These are phyloP conservation scores for Chaetoderma sp. DNA, from an alignment of 2,888 invertebrate genomes.

Conservation along the genomic window DNA sequence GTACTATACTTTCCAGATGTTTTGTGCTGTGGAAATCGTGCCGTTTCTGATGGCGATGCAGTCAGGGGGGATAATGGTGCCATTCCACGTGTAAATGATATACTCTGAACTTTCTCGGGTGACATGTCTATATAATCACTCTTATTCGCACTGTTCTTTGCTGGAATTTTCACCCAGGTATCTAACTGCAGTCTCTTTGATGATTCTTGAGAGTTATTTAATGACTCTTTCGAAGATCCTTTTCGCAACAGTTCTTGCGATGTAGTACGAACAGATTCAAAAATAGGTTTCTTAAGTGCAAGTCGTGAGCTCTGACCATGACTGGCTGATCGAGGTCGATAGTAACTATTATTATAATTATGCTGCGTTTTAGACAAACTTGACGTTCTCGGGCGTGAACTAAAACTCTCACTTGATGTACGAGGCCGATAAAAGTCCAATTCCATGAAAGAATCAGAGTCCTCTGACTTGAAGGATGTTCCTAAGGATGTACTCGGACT, in stretches of 20 bases:
- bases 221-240: slow-evolving; percentile 32
- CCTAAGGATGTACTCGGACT: slow-evolving; percentile 44
- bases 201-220: slow-evolving; percentile 3
- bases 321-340: slow-evolving; percentile 61
- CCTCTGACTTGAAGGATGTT: slow-evolving; percentile 52
- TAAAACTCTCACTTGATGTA: slow-evolving; percentile 60
- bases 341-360: slow-evolving; percentile 40
- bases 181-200: not conserved
- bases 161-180: not conserved
- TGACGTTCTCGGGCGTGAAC: slow-evolving; percentile 55
- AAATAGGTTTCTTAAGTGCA: slow-evolving; percentile 42
- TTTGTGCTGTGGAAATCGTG: too few species aligned
- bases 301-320: slow-evolving; percentile 54
- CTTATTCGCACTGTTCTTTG: not conserved
- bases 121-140: not conserved
- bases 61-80: too few species aligned
- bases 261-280: slow-evolving; percentile 47
- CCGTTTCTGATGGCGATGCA: too few species aligned
- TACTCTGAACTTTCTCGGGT: too few species aligned
- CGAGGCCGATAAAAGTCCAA: slow-evolving; percentile 61
- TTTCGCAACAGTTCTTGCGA: slow-evolving; percentile 48
- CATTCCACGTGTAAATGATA: too few species aligned
- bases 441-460: slow-evolving; percentile 65
- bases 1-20: too few species aligned
- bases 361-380: slow-evolving; percentile 50